Base-by-base conservation (phyloP, 2,888 invertebrate genomes). In the Phyto melanocephala region DNA sequence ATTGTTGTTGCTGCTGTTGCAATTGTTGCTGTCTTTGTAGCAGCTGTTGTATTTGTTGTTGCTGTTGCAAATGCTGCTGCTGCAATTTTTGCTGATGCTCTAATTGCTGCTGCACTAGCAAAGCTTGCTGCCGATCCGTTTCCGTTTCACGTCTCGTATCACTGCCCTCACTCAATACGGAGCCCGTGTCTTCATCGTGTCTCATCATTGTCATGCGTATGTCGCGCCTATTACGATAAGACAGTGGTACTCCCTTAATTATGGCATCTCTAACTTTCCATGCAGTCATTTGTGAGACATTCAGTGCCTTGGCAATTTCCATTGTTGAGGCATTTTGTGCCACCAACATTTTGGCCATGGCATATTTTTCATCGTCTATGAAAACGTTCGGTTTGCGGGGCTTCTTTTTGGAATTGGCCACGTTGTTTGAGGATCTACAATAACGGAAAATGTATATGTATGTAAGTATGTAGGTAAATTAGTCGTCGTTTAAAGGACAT, bases 261-360 rank as follows among this genome's bases (percentile, higher is more conserved):
- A 91, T 91, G 82, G 90, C 90, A 86, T 91, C 91, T 17, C 91
- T 88, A 70, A 91, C 86, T 85, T 91, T 91, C 91, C 91, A 91
- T 45, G 91, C 91, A 24, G 91, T 91, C 91, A 91, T 91, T 84
- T 91, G 91, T 4, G 91, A 91, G 20, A 91, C 90, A 81, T 91
- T 90, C 17, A 91, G 74, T 1, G 89, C 88, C n/a, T 90, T 86
- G 0, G 91, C 91, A 24, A 91, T 90, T 84, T 91, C 91, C 90
- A 91, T 90, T 33, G 91, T 91, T 40, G 91, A 90, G 17, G 90
- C 86, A 80, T 90, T 90, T 82, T 91, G 90, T 2, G 88, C 89
- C 65, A 91, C 90, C 65, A 91, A 78, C 83, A 88, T 81, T 83
- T 91, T 91, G 70, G 91, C 91, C 89, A 90, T 90, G 7, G 88